Evolutionary conservation across 1,140 invertebrate species (phyloP), one percentile per base, ranked within the genome.

Genomic region (Microplitis mediator): DNA sequence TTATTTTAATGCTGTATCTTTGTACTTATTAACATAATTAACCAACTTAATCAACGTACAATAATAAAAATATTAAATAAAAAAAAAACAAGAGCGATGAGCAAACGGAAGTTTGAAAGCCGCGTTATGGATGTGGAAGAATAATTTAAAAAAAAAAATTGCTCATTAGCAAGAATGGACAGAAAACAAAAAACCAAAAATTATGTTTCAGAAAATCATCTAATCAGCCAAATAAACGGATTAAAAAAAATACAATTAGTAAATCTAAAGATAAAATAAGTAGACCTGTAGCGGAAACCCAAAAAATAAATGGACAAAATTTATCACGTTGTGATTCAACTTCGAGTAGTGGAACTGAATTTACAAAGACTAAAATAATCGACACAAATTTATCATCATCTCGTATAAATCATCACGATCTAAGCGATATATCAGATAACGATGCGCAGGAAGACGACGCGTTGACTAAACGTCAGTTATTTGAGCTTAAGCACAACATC

Each of bases 261-360:
- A 63, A 58, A 65, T 13, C 54, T 58, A 32, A 31, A 36, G 32
- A 32, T 16, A 14, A 9, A n/a, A 63, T 31, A 54, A 51, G 32
- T 39, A 4, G 34, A 45, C 45, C 11, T 51, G 4, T 4, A 64
- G 13, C 14, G 8, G 3, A 71, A 52, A 23, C 5, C 14, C 2
- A n/a, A 0, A 14, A 68, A 56, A 63, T 34, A 45, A 71, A 71
- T 13, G 56, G 4, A 6, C 50, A 69, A 36, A n/a, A 54, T 56
- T 14, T 62, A 31, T 16, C 8, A 13, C 73, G 50, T 16, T 13
- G 13, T 4, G 54, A 54, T 45, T 70, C 70, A 13, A 76, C 80
- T 56, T 74, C 77, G 2, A 80, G 70, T 69, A 80, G 78, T n/a
- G 67, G 65, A 4, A 74, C 71, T 60, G 79, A 84, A 75, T 82